A percentile compares a stretch with the other conserved stretches of the same genome.
Conservation (phyloP, 2,888 invertebrate species). For the Colostygia pectinataria region DNA sequence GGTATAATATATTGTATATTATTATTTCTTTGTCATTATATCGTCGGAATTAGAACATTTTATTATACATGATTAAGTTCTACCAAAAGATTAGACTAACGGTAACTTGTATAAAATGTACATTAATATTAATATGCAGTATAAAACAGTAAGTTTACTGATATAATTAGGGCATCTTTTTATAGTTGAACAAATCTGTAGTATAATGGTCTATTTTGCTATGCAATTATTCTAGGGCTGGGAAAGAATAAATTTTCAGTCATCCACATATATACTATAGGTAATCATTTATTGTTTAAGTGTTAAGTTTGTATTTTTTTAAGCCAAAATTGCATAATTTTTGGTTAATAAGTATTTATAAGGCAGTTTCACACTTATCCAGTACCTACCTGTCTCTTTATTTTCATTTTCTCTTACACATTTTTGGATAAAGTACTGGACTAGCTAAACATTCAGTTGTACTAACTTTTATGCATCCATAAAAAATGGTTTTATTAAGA, state of each 20-base stretch:
- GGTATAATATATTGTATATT: slow-evolving; percentile 74
- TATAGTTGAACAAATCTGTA: slow-evolving; percentile 67
- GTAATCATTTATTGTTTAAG: slow-evolving; percentile 11
- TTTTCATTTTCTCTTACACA: slow-evolving; percentile 11
- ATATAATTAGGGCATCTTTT: slow-evolving; percentile 60
- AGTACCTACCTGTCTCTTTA: slow-evolving; percentile 20
- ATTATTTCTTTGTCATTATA: slow-evolving; percentile 67
- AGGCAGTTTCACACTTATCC: slow-evolving; percentile 32
- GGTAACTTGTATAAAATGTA: slow-evolving; percentile 83
- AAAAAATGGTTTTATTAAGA: slow-evolving; percentile 9
- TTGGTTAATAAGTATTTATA: slow-evolving; percentile 39
- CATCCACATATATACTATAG: slow-evolving; percentile 47
- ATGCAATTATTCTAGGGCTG: slow-evolving; percentile 68
- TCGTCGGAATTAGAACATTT: slow-evolving; percentile 73
- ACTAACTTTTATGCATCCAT: slow-evolving; percentile 14
- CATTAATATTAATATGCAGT: slow-evolving; percentile 65
- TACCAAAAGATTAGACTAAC: slow-evolving; percentile 78
- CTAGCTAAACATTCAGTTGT: slow-evolving; percentile 20
- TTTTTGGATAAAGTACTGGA: slow-evolving; percentile 21
- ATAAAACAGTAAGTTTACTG: slow-evolving; percentile 74
- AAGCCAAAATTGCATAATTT: slow-evolving; percentile 44
- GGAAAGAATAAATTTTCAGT: slow-evolving; percentile 58
- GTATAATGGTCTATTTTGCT: slow-evolving; percentile 64
- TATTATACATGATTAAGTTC: slow-evolving; percentile 71
- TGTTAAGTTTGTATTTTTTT: slow-evolving; percentile 38